Base-by-base conservation (phyloP, 1,140 invertebrate species). In the Onthophagus taurus region DNA sequence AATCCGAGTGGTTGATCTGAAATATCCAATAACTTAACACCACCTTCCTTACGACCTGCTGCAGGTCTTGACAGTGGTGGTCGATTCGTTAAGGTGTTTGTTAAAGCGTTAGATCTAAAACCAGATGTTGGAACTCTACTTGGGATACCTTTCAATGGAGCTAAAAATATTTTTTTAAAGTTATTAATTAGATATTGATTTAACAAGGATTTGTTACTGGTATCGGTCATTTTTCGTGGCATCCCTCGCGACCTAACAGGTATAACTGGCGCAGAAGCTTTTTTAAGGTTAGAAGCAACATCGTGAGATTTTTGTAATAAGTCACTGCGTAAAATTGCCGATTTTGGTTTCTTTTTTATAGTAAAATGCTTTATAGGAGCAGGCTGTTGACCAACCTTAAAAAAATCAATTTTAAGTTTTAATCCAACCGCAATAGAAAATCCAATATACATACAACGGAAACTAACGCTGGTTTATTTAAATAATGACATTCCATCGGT, bases 221-320 rank as follows among this genome's bases (percentile, higher is more conserved):
- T 88, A 64, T 96, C 91, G 55, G 89, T 93, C 87, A 97, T 93
- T 75, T 93, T 94, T 49, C 92, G 77, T 5, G 89, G 90, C 85
- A 96, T 92, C 52, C 92, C 92, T 60, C 93, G 73, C 26, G 88
- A 90, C 57, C 90, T 72, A 0, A 95, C 79, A 19, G 93, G 92
- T 39, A 96, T 85, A 9, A 90, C 89, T 1, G 88, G 85, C 2
- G 87, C 82, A 34, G 83, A 78, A 42, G 81, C 81, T 60, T 93
- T 92, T 68, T 94, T 96, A 45, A 90, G 69, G 66, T 89, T 94
- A 23, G 76, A 85, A 13, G 85, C 80, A 11, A 85, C 88, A 67
- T 97, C 93, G 4, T 76, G 75, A 1, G 91, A 92, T 69, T 95
- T 96, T 55, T 90, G 86, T 21, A 97, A 61, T 12, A 97, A 66